Evolutionary conservation across 1,140 invertebrate genomes (phyloP).

Genomic region (Cephus cinctus): DNA sequence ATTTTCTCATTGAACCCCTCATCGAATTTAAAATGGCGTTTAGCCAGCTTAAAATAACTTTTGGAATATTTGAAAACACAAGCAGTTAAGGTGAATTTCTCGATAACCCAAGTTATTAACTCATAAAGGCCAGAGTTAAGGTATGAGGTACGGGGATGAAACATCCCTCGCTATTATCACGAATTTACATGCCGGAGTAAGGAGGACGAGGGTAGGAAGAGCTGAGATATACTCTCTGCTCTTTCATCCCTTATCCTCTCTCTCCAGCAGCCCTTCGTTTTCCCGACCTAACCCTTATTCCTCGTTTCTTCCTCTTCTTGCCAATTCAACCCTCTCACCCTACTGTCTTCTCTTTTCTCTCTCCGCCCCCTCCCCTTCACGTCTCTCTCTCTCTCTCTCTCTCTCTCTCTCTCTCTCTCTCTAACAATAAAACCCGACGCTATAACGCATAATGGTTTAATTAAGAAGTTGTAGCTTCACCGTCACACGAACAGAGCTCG

Average conservation of each 20-base stretch:
- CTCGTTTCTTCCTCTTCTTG: too few relatives aligned
- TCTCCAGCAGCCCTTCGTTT: too few relatives aligned
- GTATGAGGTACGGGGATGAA: constrained; percentile 25
- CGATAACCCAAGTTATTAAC: constrained; percentile 55
- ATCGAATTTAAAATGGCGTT: too few relatives aligned
- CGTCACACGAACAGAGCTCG: too few relatives aligned
- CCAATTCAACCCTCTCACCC: too few relatives aligned
- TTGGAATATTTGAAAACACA: too few relatives aligned
- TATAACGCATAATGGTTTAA: constrained; percentile 50
- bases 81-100: constrained; percentile 40
- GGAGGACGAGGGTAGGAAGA: constrained; percentile 28
- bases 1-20: too few relatives aligned
- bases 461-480: constrained; percentile 43
- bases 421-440: constrained; percentile 43
- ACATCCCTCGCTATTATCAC: constrained; percentile 45
- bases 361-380: constrained; percentile 10
- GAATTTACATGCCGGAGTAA: constrained; percentile 48
- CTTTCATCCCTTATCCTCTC: too few relatives aligned
- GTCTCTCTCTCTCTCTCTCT: constrained; percentile 2
- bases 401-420: constrained; percentile 14
- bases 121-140: constrained; percentile 52
- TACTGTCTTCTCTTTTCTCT: constrained; percentile 14
- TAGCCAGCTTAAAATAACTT: too few relatives aligned
- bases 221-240: not conserved
- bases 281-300: too few relatives aligned